Percentiles rank a stretch among this genome's conserved stretches.
These are phyloP conservation scores for Sinocyclocheilus anophthalmus DNA, from an alignment of 2,113 vertebrate species.

Conservation along the genomic window DNA sequence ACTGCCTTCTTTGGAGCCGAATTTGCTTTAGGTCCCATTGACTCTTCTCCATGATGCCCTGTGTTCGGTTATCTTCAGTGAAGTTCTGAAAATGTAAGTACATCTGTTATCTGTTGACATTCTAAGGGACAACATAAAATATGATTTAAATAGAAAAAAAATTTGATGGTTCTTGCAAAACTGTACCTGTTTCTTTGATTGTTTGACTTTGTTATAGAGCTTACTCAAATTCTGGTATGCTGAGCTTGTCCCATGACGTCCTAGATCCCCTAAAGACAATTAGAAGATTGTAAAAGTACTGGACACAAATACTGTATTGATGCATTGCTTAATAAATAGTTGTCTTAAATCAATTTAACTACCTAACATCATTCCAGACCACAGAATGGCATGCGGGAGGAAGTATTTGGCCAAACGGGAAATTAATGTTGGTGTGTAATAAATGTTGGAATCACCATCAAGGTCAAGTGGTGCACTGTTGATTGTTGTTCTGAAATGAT, in stretches of 20 bases:
- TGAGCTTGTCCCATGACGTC: too few relatives aligned
- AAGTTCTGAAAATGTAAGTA: conserved; percentile 2
- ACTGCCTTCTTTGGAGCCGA: not conserved
- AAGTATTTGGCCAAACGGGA: too few relatives aligned
- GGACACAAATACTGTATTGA: too few relatives aligned
- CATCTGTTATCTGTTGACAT: not conserved
- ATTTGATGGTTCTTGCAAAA: not conserved
- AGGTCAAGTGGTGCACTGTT: too few relatives aligned
- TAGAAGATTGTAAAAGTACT: too few relatives aligned
- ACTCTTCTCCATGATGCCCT: conserved; percentile 6
- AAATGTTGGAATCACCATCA: not conserved
- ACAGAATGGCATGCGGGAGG: too few relatives aligned
- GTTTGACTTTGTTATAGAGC: not conserved
- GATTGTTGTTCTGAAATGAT: too few relatives aligned
- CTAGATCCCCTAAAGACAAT: too few relatives aligned
- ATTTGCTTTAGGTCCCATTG: conserved; percentile 17
- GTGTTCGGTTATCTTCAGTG: not conserved
- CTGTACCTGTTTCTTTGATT: conserved; percentile 9
- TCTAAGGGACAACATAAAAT: not conserved
- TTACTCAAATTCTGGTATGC: not conserved
- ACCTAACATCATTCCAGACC: too few relatives aligned
- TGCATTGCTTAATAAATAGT: too few relatives aligned
- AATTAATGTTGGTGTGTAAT: too few relatives aligned
- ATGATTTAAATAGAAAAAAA: not conserved
- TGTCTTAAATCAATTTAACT: too few relatives aligned